These are phyloP conservation scores for Artemia sinica DNA, from an alignment of 2,888 invertebrate genomes.

Conservation along the genomic window DNA sequence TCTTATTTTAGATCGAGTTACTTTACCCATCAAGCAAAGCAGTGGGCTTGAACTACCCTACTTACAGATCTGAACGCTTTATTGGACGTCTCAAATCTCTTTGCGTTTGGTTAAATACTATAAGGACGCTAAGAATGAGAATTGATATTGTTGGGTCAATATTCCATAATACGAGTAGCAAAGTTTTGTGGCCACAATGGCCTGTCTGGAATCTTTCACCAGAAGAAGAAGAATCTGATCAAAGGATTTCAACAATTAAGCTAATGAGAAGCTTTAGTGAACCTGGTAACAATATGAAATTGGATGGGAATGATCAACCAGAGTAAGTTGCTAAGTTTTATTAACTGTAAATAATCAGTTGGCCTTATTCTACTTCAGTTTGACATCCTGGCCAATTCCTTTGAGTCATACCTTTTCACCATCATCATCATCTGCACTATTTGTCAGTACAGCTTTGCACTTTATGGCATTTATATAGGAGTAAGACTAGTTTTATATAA, in stretches of 20 bases:
- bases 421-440: too few species aligned
- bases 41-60: slow-evolving; percentile 53
- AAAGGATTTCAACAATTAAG: slow-evolving; percentile 2
- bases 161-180: slow-evolving; percentile 16
- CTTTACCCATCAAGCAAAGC: slow-evolving; percentile 68
- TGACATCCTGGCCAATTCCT: too few species aligned
- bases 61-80: slow-evolving; percentile 46
- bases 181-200: slow-evolving; percentile 22
- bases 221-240: not conserved
- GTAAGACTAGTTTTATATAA: too few species aligned
- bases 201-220: slow-evolving; percentile 15
- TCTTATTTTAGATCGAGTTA: slow-evolving; percentile 42
- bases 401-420: too few species aligned
- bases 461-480: too few species aligned
- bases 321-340: too few species aligned
- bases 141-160: slow-evolving; percentile 41
- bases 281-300: not conserved
- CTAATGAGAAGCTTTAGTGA: slow-evolving; percentile 3
- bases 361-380: too few species aligned
- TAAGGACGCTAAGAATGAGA: slow-evolving; percentile 62
- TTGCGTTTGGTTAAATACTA: slow-evolving; percentile 81
- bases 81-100: slow-evolving; percentile 54
- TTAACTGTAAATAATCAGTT: too few species aligned
- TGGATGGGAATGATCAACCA: too few species aligned
- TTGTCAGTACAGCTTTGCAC: too few species aligned